Percentiles rank a stretch among this genome's conserved stretches.
Conservation (phyloP, 2,888 invertebrate genomes). For the Thelaira solivaga region DNA sequence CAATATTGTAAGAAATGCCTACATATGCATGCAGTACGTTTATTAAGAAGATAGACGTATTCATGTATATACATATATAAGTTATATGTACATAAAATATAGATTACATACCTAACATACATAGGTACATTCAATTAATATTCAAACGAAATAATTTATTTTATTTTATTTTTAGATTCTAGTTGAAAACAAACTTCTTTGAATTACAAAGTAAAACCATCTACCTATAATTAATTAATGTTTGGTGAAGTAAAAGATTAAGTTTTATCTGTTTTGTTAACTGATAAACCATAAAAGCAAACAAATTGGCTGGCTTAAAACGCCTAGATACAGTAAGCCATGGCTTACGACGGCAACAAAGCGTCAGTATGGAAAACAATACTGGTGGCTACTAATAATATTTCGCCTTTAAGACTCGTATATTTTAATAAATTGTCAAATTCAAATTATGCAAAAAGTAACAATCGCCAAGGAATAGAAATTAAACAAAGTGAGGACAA, state of each 20-base stretch:
- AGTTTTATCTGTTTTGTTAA: neutral
- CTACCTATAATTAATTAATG: neutral
- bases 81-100: too few relatives aligned
- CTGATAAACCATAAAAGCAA: neutral
- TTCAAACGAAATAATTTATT: conserved; percentile 7
- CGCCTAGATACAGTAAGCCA: conserved; percentile 46
- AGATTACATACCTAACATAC: too few relatives aligned
- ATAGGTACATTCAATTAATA: too few relatives aligned
- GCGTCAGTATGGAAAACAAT: conserved; percentile 12
- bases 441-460: neutral
- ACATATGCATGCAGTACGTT: too few relatives aligned
- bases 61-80: too few relatives aligned
- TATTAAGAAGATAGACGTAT: too few relatives aligned
- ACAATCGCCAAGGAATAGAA: neutral
- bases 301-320: conserved; percentile 55
- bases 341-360: conserved; percentile 55
- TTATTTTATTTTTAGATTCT: neutral
- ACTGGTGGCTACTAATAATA: neutral
- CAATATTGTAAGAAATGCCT: neutral
- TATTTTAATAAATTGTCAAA: neutral
- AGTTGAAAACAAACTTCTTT: neutral
- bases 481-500: neutral
- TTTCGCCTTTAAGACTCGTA: neutral
- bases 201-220: neutral
- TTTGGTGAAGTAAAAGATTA: neutral